These are phyloP conservation scores for Halichondria panicea DNA, from an alignment of 37 sponge, comb jelly and placozoan species.

Conservation along the genomic window DNA sequence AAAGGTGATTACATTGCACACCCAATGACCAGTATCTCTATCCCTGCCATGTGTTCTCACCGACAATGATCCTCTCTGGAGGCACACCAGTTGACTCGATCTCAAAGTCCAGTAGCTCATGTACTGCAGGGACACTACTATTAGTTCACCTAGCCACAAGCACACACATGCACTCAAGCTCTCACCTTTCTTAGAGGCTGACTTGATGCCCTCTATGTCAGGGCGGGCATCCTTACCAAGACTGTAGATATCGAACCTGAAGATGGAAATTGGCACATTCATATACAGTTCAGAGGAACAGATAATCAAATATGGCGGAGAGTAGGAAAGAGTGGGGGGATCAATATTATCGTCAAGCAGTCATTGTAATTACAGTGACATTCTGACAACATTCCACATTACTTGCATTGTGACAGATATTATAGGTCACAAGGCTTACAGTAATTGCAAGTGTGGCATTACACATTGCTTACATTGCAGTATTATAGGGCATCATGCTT, in stretches of 20 bases:
- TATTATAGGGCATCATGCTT: too few relatives aligned
- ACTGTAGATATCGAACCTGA: slow-evolving; percentile 70
- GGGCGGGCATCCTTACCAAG: slow-evolving; percentile 36
- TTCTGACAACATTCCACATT: too few relatives aligned
- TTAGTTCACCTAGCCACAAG: neutral
- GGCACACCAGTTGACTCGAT: slow-evolving; percentile 31
- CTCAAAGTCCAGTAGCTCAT: slow-evolving; percentile 42
- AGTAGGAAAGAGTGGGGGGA: too few relatives aligned
- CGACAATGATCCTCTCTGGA: slow-evolving; percentile 46
- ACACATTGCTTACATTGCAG: too few relatives aligned
- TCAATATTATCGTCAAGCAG: too few relatives aligned
- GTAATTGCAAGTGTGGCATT: too few relatives aligned
- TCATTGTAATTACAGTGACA: too few relatives aligned
- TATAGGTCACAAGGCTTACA: too few relatives aligned
- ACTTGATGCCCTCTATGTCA: slow-evolving; percentile 68
- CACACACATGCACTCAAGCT: neutral
- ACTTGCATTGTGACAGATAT: too few relatives aligned
- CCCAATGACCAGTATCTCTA: neutral
- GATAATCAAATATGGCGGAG: neutral
- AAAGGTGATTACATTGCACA: too few relatives aligned
- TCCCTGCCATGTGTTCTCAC: neutral
- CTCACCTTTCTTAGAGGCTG: slow-evolving; percentile 35
- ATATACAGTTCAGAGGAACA: neutral
- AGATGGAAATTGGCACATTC: neutral
- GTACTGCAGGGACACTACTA: slow-evolving; percentile 1